These are phyloP conservation scores for Lissonota sp. DNA, from an alignment of 2,888 invertebrate species.

Conservation along the genomic window DNA sequence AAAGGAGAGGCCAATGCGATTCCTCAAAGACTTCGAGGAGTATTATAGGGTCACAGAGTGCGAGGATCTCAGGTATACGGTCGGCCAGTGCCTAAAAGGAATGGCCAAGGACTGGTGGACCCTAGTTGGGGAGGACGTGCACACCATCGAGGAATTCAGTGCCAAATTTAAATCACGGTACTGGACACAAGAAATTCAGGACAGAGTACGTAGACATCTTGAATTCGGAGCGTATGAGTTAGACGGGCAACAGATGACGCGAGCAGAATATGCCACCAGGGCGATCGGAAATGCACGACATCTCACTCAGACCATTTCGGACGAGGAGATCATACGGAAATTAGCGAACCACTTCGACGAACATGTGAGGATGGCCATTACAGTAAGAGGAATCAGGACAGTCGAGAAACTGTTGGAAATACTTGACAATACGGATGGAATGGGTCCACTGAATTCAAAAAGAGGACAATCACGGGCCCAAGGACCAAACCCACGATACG, in stretches of 20 bases:
- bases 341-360: conserved; percentile 5
- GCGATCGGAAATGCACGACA: conserved; percentile 18
- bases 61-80: background rate
- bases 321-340: background rate
- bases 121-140: background rate
- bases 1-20: conserved; percentile 3
- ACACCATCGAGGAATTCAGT: background rate
- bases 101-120: background rate
- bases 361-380: background rate
- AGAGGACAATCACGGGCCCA: too few species aligned
- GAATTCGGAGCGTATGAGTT: background rate
- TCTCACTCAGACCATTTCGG: background rate
- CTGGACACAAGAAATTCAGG: background rate
- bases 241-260: background rate
- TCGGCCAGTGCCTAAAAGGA: background rate
- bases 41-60: background rate
- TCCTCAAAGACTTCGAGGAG: background rate
- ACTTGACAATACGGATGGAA: too few species aligned
- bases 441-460: too few species aligned
- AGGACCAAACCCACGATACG: too few species aligned
- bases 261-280: conserved; percentile 1
- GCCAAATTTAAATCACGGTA: background rate
- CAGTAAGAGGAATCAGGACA: too few species aligned
- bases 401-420: too few species aligned
- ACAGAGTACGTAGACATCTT: too few species aligned